phyloP scores from a whole-genome alignment of 2,113 vertebrate species.

The Macrotus californicus region DNA sequence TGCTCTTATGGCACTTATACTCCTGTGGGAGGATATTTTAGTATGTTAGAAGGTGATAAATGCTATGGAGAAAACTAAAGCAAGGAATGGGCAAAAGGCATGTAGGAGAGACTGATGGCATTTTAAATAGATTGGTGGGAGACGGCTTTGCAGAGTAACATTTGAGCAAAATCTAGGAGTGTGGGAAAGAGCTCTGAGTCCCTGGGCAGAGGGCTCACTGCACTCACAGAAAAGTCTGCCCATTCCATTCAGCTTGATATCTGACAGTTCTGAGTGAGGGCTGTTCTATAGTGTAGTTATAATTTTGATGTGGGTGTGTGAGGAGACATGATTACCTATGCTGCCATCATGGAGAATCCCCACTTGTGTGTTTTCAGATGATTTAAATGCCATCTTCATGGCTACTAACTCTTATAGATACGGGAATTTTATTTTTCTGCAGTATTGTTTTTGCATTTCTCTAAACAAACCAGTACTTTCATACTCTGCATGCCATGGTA shows the following conservation, averaged over 20 bases:
- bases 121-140: neutral
- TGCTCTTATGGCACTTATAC: neutral
- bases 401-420: neutral
- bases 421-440: neutral
- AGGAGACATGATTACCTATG: too few relatives aligned
- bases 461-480: neutral
- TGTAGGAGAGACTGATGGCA: neutral
- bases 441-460: neutral
- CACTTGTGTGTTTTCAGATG: neutral
- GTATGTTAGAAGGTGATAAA: neutral
- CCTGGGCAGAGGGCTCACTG: rapidly evolving
- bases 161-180: neutral
- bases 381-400: neutral
- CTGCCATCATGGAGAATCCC: too few relatives aligned
- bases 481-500: rapidly evolving
- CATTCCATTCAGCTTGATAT: too few relatives aligned
- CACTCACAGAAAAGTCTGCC: rapidly evolving
- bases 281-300: too few relatives aligned
- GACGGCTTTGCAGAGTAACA: neutral
- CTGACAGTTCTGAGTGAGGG: too few relatives aligned
- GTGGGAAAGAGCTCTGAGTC: neutral
- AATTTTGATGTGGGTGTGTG: too few relatives aligned
- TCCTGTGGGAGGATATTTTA: neutral
- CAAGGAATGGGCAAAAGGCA: neutral
- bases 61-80: neutral